Conservation (phyloP, 2,888 invertebrate species). For the Apotomis turbidana region DNA sequence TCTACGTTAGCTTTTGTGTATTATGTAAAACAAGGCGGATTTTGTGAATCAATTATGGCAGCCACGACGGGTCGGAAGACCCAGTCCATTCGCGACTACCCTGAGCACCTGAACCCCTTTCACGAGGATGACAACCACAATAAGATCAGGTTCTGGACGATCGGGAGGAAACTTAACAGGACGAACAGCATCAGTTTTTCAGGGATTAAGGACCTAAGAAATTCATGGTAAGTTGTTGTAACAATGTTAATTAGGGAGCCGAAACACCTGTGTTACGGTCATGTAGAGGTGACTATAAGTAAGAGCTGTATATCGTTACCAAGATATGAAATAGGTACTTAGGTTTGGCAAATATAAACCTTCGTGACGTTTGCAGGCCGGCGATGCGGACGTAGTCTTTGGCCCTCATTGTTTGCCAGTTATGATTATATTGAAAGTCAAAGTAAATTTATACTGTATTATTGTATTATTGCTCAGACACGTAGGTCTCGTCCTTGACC, state of each 20-base stretch:
- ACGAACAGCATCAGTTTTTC: conserved; percentile 86
- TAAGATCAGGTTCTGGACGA: conserved; percentile 85
- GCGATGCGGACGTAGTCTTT: conserved; percentile 7
- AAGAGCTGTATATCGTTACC: conserved; percentile 9
- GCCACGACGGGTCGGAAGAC: conserved; percentile 77
- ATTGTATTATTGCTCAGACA: not conserved
- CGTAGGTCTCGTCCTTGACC: conserved; percentile 9
- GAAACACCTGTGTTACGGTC: conserved; percentile 36
- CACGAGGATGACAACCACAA: conserved; percentile 87
- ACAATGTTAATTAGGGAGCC: conserved; percentile 10
- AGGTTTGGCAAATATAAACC: not conserved
- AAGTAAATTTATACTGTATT: not conserved
- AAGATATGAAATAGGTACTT: not conserved
- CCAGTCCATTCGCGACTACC: conserved; percentile 87
- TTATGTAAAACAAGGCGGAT: conserved; percentile 76
- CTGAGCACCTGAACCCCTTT: conserved; percentile 90
- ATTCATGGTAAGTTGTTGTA: conserved; percentile 82
- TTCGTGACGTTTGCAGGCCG: not conserved
- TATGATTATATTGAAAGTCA: conserved; percentile 3
- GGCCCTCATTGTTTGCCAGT: conserved; percentile 23
- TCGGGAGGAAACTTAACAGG: conserved; percentile 79
- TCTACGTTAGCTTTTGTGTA: conserved; percentile 67
- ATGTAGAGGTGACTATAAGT: conserved; percentile 27
- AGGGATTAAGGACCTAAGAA: conserved; percentile 81
- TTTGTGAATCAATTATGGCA: conserved; percentile 67